A percentile compares a stretch with the other conserved stretches of the same genome.
Evolutionary conservation across 2,797 vertebrate genomes (phyloP).

Genomic region (Nyctibius grandis): DNA sequence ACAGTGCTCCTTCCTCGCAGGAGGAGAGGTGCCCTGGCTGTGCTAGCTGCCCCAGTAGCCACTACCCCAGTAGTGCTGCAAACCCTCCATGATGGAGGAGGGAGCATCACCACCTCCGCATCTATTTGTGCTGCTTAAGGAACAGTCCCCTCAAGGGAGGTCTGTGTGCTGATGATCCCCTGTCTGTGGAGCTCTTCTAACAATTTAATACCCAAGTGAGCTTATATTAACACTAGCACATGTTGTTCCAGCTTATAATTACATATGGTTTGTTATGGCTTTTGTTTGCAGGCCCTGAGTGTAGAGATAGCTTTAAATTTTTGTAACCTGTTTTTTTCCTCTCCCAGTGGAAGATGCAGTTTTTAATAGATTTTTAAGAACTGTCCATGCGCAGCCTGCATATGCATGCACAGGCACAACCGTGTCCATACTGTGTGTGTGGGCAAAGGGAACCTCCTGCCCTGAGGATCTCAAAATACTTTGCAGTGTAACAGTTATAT

Average conservation of each 20-base stretch:
- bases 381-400: not conserved
- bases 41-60: not conserved
- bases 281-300: not conserved
- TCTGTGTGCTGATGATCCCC: not conserved
- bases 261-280: not conserved
- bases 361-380: not conserved
- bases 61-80: not conserved
- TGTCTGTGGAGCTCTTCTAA: not conserved
- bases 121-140: not conserved
- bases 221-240: not conserved
- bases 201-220: not conserved
- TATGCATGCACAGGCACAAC: not conserved
- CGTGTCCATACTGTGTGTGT: too few species aligned
- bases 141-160: not conserved
- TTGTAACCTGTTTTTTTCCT: not conserved
- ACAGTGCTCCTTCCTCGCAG: accelerated
- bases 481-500: not conserved
- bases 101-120: accelerated
- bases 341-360: not conserved
- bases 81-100: not conserved
- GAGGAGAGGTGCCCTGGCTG: not conserved
- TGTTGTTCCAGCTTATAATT: not conserved
- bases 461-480: not conserved
- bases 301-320: not conserved
- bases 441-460: not conserved